A percentile compares a stretch with the other conserved stretches of the same genome.
phyloP scores from a whole-genome alignment of 1,140 invertebrate genomes.

The Sinonovacula constricta region DNA sequence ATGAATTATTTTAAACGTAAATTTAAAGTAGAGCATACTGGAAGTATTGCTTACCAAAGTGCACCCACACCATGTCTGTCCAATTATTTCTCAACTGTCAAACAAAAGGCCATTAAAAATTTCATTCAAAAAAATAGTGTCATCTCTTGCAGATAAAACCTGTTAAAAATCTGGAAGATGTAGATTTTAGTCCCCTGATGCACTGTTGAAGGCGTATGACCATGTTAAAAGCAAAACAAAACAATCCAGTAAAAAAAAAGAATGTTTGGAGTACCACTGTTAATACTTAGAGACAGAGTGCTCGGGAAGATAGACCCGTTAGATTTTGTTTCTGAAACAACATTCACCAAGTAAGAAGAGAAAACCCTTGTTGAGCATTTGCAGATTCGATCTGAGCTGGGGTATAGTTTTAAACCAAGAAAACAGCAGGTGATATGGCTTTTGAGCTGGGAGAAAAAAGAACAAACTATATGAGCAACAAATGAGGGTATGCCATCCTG shows the following conservation, averaged over 20 bases:
- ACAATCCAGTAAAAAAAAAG: slow-evolving; percentile 11
- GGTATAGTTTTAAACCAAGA: neutral
- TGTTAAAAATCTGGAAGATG: slow-evolving; percentile 1
- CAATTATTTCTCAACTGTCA: too few relatives aligned
- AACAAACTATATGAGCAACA: neutral
- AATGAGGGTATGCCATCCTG: slow-evolving; percentile 3
- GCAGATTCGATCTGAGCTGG: neutral
- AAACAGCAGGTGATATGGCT: slow-evolving; percentile 6
- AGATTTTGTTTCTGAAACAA: neutral
- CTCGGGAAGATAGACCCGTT: slow-evolving; percentile 3
- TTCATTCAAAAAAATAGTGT: too few relatives aligned
- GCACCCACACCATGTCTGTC: too few relatives aligned
- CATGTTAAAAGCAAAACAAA: slow-evolving; percentile 6
- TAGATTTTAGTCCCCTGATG: neutral
- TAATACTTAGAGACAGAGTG: slow-evolving; percentile 2
- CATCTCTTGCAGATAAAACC: too few relatives aligned
- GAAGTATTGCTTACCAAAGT: too few relatives aligned
- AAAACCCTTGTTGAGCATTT: slow-evolving; percentile 8
- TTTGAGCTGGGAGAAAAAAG: slow-evolving; percentile 2
- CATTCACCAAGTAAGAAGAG: slow-evolving; percentile 6
- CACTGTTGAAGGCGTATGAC: slow-evolving; percentile 1
- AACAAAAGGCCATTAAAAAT: too few relatives aligned
- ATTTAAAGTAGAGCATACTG: too few relatives aligned
- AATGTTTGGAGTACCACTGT: slow-evolving; percentile 3
- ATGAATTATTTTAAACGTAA: too few relatives aligned